Percentiles rank a stretch among this genome's conserved stretches.
These are phyloP conservation scores for Pristionchus fissidentatus DNA, from an alignment of 2,888 invertebrate genomes.

Conservation along the genomic window DNA sequence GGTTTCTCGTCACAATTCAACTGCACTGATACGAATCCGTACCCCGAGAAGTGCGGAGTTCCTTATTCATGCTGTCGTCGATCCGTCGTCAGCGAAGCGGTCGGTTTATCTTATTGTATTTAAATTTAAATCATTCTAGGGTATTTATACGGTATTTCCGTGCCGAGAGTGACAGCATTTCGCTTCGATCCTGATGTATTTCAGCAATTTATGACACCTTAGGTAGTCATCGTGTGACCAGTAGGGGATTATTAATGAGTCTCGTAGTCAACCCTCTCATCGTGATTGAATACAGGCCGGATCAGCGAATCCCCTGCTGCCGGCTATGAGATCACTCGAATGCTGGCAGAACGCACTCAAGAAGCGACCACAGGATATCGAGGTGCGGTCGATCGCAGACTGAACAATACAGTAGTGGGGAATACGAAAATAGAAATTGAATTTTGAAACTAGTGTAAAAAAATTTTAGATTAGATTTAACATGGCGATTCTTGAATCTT, in stretches of 20 bases:
- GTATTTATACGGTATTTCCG: no score
- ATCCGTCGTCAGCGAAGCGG: constrained; percentile 69
- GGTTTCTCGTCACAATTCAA: constrained; percentile 76
- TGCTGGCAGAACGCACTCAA: constrained; percentile 75
- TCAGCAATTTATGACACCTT: no score
- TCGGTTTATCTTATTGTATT: constrained; percentile 43
- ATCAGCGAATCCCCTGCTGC: constrained; percentile 69
- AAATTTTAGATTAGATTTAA: no score
- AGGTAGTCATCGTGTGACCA: no score
- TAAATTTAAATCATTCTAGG: neutral
- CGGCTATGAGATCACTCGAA: constrained; percentile 73
- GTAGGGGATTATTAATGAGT: no score
- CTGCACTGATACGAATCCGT: constrained; percentile 74
- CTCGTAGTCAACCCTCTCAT: neutral
- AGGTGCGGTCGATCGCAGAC: constrained; percentile 47
- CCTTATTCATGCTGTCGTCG: constrained; percentile 77
- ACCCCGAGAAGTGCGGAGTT: constrained; percentile 77
- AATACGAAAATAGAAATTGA: neutral
- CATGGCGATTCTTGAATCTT: no score
- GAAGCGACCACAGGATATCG: constrained; percentile 72
- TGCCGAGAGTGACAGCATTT: no score
- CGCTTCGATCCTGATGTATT: no score
- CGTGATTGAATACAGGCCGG: constrained; percentile 60
- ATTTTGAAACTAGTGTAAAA: no score
- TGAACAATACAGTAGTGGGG: neutral